phyloP scores from a whole-genome alignment of 2,888 invertebrate genomes.

The Noctua pronuba region DNA sequence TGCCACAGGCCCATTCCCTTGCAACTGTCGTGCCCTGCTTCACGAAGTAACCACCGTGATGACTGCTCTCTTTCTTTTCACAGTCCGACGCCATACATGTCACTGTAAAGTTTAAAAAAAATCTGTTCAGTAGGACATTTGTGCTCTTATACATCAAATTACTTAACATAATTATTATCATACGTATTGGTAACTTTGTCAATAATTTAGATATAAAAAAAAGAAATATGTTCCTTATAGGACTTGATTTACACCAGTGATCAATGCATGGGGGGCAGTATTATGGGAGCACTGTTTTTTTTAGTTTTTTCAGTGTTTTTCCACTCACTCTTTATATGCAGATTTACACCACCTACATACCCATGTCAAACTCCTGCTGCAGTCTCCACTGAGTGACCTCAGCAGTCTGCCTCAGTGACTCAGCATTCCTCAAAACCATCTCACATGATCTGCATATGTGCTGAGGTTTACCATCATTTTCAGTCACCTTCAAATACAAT shows the following conservation, averaged over 20 bases:
- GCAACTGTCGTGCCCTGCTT: constrained; percentile 50
- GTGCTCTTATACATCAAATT: not conserved
- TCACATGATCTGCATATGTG: constrained; percentile 71
- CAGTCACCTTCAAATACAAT: constrained; percentile 63
- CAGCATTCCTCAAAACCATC: constrained; percentile 56
- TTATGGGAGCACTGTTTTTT: not conserved
- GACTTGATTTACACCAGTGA: too few relatives aligned
- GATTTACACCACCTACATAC: constrained; percentile 52
- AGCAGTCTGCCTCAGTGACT: constrained; percentile 66
- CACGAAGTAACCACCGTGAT: constrained; percentile 58
- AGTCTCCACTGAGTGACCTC: constrained; percentile 73
- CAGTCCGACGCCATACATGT: constrained; percentile 24
- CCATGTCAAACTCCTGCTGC: constrained; percentile 72
- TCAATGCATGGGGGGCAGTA: too few relatives aligned
- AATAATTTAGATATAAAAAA: too few relatives aligned
- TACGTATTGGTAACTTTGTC: too few relatives aligned
- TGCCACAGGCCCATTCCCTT: constrained; percentile 71
- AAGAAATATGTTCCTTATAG: too few relatives aligned
- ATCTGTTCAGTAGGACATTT: not conserved
- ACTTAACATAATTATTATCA: too few relatives aligned
- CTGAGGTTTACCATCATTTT: constrained; percentile 73
- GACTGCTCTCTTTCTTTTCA: constrained; percentile 39
- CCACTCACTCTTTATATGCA: too few relatives aligned
- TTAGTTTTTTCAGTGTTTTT: too few relatives aligned
- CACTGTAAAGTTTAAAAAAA: constrained; percentile 31